These are phyloP conservation scores for Drosophila antonietae DNA, from an alignment of 2,888 invertebrate species.

Conservation along the genomic window DNA sequence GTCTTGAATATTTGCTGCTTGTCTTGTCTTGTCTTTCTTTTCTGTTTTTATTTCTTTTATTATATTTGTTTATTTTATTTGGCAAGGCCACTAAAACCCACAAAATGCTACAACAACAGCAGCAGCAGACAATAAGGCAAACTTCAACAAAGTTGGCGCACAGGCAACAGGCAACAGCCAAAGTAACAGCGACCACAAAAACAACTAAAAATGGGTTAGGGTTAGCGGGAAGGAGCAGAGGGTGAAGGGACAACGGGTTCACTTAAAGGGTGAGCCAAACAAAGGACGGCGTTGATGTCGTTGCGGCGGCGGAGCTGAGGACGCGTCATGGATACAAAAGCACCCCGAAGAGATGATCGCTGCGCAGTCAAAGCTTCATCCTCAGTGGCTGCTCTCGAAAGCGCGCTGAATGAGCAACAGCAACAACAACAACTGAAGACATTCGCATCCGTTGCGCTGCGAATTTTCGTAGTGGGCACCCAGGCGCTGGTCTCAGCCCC, in stretches of 20 bases:
- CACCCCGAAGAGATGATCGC: slow-evolving; percentile 75
- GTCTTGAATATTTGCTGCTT: slow-evolving; percentile 12
- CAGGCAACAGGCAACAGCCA: slow-evolving; percentile 31
- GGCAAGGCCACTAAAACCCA: slow-evolving; percentile 62
- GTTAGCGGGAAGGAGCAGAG: not conserved
- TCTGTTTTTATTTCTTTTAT: not conserved
- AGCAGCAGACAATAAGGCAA: slow-evolving; percentile 63
- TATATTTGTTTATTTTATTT: slow-evolving; percentile 17
- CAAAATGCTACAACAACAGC: slow-evolving; percentile 35
- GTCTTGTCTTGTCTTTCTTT: slow-evolving; percentile 1
- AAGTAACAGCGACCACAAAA: slow-evolving; percentile 5
- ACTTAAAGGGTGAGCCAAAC: slow-evolving; percentile 67
- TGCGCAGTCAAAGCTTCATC: slow-evolving; percentile 54
- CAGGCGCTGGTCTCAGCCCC: slow-evolving; percentile 54
- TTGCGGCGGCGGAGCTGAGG: slow-evolving; percentile 44
- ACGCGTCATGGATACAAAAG: slow-evolving; percentile 63
- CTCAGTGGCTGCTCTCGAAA: slow-evolving; percentile 34
- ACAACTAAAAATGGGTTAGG: not conserved
- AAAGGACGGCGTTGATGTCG: slow-evolving; percentile 78
- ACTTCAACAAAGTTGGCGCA: slow-evolving; percentile 72
- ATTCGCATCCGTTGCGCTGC: slow-evolving; percentile 58
- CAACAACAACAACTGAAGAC: slow-evolving; percentile 27
- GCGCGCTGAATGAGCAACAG: slow-evolving; percentile 45
- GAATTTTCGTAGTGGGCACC: slow-evolving; percentile 70
- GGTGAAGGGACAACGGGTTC: slow-evolving; percentile 25